Percentiles rank a stretch among this genome's conserved stretches.
Evolutionary conservation across 1,140 invertebrate species (phyloP).

Genomic region (Ips typographus): DNA sequence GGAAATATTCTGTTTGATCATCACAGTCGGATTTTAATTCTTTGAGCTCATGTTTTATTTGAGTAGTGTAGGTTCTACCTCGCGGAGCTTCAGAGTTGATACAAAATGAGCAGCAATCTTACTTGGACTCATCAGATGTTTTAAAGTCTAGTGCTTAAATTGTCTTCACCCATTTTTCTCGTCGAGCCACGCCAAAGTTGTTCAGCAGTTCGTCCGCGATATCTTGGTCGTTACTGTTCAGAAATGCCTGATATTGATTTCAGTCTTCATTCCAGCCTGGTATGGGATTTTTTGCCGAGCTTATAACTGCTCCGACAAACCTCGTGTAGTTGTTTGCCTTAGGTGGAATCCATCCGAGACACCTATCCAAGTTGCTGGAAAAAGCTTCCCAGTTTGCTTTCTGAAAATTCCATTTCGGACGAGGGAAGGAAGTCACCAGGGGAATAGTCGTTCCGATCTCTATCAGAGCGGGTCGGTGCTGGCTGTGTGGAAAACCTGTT

Average conservation of each 20-base stretch:
- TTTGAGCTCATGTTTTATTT: too few species aligned
- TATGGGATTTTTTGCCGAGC: constrained; percentile 25
- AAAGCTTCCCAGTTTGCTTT: constrained; percentile 26
- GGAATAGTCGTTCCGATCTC: constrained; percentile 13
- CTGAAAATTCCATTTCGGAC: constrained; percentile 26
- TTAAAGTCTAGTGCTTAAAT: constrained; percentile 19
- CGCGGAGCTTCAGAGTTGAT: too few species aligned
- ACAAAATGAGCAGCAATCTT: too few species aligned
- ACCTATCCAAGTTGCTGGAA: constrained; percentile 23
- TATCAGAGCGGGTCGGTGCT: constrained; percentile 26
- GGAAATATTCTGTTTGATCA: too few species aligned
- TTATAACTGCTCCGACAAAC: constrained; percentile 22
- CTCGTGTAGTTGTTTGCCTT: constrained; percentile 16
- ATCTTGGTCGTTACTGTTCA: neutral
- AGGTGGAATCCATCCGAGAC: constrained; percentile 18
- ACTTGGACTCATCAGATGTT: constrained; percentile 14
- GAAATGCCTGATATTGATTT: neutral
- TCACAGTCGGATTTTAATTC: too few species aligned
- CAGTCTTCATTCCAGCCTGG: constrained; percentile 29
- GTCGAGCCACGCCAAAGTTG: constrained; percentile 15
- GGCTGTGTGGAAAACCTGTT: constrained; percentile 31
- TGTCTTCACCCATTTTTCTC: constrained; percentile 19
- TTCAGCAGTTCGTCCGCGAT: constrained; percentile 21
- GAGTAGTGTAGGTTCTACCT: too few species aligned
- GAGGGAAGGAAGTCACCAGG: constrained; percentile 20